Evolutionary conservation across 1,140 invertebrate species (phyloP).

Genomic region (Camponotus pennsylvanicus): DNA sequence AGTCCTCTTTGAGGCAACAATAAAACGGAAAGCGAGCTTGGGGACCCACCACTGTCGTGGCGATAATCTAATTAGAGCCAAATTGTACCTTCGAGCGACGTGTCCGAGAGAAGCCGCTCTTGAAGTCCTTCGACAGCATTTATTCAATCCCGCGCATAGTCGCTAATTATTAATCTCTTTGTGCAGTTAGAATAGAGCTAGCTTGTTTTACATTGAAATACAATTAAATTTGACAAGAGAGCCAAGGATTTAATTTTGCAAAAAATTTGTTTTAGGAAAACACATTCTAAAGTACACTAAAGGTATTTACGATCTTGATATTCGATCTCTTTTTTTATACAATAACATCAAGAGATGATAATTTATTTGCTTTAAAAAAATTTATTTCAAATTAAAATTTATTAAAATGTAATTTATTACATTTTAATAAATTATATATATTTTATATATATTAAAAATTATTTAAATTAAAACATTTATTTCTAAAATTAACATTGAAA

Average conservation of each 20-base stretch:
- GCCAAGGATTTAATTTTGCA: not conserved
- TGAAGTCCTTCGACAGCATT: not conserved
- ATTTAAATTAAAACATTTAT: no score
- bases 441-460: no score
- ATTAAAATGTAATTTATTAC: no score
- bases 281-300: not conserved
- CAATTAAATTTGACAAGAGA: not conserved
- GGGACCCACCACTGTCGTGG: conserved; percentile 30
- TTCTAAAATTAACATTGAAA: no score
- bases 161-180: conserved; percentile 32
- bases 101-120: not conserved
- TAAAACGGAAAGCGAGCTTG: conserved; percentile 52
- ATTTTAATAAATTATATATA: no score
- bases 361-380: not conserved
- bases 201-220: not conserved
- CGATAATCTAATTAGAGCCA: conserved; percentile 62
- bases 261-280: not conserved
- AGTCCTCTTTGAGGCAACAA: conserved; percentile 14
- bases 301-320: not conserved
- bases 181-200: not conserved
- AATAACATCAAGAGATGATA: not conserved
- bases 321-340: not conserved
- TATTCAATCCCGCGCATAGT: not conserved
- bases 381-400: not conserved
- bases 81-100: conserved; percentile 31